phyloP scores from a whole-genome alignment of 2,888 invertebrate species.

The Pseudanteris insignis region DNA sequence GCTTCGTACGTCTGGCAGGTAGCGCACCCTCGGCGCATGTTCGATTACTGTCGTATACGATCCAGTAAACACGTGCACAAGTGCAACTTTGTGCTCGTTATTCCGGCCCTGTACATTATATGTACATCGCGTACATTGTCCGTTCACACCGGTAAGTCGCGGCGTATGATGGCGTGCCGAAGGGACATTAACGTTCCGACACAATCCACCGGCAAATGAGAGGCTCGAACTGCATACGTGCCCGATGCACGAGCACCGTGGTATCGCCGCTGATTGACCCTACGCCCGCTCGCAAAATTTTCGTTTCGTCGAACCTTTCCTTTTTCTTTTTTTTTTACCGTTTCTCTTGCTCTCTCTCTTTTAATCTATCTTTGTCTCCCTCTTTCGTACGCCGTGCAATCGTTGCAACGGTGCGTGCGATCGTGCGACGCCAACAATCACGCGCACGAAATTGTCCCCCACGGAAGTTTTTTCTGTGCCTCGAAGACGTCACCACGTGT shows the following conservation, averaged over 20 bases:
- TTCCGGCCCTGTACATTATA: constrained; percentile 42
- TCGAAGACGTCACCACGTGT: constrained; percentile 42
- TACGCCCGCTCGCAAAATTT: constrained; percentile 62
- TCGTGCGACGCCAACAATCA: constrained; percentile 43
- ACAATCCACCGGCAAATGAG: constrained; percentile 64
- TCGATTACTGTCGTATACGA: constrained; percentile 24
- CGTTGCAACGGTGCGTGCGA: constrained; percentile 45
- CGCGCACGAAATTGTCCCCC: constrained; percentile 35
- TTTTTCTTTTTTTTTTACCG: too few species aligned
- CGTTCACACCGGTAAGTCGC: constrained; percentile 58
- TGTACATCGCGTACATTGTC: constrained; percentile 51
- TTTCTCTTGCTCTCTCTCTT: too few species aligned
- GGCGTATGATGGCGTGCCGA: constrained; percentile 57
- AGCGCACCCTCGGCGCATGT: constrained; percentile 1
- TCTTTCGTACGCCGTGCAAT: constrained; percentile 35
- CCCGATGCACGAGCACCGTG: constrained; percentile 54
- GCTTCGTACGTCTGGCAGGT: too few species aligned
- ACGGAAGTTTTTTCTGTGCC: constrained; percentile 41
- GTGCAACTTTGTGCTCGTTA: constrained; percentile 28
- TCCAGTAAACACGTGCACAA: constrained; percentile 27
- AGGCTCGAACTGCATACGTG: constrained; percentile 55
- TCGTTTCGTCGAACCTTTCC: constrained; percentile 55
- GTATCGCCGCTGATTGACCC: constrained; percentile 54
- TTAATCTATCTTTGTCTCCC: too few species aligned
- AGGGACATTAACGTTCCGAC: constrained; percentile 57